Conservation (phyloP, 2,797 vertebrate species). For the Bradypus variegatus region DNA sequence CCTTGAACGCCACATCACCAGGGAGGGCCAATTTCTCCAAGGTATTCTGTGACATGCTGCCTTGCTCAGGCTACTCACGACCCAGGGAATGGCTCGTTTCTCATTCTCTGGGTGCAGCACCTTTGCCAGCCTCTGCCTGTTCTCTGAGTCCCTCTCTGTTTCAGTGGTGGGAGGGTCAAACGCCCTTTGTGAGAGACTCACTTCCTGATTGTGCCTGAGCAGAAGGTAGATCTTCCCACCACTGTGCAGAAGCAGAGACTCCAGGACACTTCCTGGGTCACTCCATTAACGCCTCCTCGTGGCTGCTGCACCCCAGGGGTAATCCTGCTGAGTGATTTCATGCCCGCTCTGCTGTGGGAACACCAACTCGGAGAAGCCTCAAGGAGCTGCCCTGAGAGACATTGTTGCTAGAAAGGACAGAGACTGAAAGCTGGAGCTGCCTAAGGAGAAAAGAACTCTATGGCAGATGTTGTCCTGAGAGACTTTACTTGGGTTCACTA, state of each 20-base stretch:
- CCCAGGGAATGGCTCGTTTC: not conserved
- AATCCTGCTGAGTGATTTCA: not conserved
- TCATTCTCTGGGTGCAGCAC: not conserved
- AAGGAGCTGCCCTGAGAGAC: not conserved
- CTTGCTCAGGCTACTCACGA: not conserved
- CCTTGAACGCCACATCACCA: not conserved
- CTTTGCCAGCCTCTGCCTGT: not conserved
- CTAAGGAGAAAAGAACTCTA: not conserved
- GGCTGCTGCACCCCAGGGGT: not conserved
- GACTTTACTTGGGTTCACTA: not conserved
- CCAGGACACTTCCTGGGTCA: not conserved
- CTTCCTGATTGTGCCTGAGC: not conserved
- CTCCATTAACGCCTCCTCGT: not conserved
- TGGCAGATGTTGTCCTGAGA: not conserved
- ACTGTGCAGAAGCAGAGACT: not conserved
- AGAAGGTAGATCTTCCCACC: not conserved
- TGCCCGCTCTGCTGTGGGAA: not conserved
- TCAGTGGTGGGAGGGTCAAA: not conserved
- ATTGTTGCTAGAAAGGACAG: not conserved
- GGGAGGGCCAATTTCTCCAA: not conserved
- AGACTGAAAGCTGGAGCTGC: not conserved
- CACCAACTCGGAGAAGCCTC: not conserved
- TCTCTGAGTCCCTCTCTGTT: not conserved
- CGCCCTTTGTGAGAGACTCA: not conserved
- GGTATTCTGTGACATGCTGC: not conserved